Conservation (phyloP, 2,797 vertebrate species). For the Tarsius wallacei region DNA sequence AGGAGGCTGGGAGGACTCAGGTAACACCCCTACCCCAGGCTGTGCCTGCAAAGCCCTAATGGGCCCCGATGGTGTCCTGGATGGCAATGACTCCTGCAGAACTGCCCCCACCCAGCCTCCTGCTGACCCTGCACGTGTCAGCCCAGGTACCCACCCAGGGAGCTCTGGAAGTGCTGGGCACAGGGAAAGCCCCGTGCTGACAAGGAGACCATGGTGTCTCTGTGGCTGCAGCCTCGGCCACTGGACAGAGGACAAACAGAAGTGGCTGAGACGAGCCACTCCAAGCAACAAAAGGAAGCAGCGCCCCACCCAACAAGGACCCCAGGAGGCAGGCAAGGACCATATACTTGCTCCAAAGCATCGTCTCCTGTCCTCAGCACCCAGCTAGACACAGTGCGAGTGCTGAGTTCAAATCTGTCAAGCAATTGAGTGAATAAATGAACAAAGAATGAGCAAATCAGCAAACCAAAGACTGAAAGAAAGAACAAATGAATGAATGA, state of each 20-base stretch:
- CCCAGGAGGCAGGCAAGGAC: not conserved
- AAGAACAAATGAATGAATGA: not conserved
- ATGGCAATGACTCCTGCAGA: not conserved
- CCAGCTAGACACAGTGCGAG: not conserved
- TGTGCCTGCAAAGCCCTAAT: not conserved
- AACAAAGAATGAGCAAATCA: not conserved
- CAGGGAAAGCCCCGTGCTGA: not conserved
- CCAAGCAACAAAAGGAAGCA: not conserved
- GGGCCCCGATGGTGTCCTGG: not conserved
- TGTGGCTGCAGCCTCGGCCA: not conserved
- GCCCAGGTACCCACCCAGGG: fast-evolving
- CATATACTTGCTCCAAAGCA: not conserved
- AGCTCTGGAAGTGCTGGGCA: not conserved
- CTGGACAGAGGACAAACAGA: not conserved
- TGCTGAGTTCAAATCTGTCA: not conserved
- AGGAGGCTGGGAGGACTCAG: not conserved
- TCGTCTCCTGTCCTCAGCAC: not conserved
- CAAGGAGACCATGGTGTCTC: not conserved
- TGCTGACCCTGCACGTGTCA: not conserved
- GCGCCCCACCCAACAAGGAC: fast-evolving
- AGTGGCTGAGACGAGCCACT: not conserved
- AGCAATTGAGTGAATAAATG: not conserved
- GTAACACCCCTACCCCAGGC: not conserved
- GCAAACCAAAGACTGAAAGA: not conserved
- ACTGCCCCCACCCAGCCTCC: not conserved